Evolutionary conservation across 2,888 invertebrate genomes (phyloP).

Genomic region (Scaptomyza reducta): DNA sequence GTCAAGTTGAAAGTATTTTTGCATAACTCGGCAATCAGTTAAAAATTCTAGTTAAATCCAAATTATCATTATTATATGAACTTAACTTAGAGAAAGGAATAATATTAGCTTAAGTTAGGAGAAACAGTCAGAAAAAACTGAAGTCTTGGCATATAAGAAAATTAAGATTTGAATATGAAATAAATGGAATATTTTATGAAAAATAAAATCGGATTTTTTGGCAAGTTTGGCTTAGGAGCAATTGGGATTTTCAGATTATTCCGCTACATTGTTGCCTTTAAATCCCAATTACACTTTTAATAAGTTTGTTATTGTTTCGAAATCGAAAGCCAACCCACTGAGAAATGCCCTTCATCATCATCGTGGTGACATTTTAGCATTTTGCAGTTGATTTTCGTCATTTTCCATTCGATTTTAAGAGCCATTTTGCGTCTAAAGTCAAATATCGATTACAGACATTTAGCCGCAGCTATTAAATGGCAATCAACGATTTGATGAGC

Average conservation of each 20-base stretch:
- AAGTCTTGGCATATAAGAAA: too few species aligned
- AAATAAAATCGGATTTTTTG: too few species aligned
- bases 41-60: constrained; percentile 2
- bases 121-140: too few species aligned
- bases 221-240: too few species aligned
- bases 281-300: too few species aligned
- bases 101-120: too few species aligned
- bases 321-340: too few species aligned
- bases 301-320: too few species aligned
- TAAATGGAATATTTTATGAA: too few species aligned
- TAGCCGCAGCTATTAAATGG: constrained; percentile 61
- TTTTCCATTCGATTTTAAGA: constrained; percentile 34
- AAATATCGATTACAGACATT: constrained; percentile 66
- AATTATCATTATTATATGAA: neutral
- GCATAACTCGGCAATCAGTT: constrained; percentile 14
- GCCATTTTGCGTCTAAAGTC: constrained; percentile 41
- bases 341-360: constrained; percentile 3
- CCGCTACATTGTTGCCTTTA: too few species aligned
- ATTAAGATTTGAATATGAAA: too few species aligned
- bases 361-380: constrained; percentile 41
- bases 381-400: constrained; percentile 32
- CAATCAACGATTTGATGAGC: constrained; percentile 71
- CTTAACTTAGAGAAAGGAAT: neutral
- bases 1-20: neutral
- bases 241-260: too few species aligned